A percentile compares a stretch with the other conserved stretches of the same genome.
Conservation (phyloP, 2,888 invertebrate species). For the Steinernema scapterisci region DNA sequence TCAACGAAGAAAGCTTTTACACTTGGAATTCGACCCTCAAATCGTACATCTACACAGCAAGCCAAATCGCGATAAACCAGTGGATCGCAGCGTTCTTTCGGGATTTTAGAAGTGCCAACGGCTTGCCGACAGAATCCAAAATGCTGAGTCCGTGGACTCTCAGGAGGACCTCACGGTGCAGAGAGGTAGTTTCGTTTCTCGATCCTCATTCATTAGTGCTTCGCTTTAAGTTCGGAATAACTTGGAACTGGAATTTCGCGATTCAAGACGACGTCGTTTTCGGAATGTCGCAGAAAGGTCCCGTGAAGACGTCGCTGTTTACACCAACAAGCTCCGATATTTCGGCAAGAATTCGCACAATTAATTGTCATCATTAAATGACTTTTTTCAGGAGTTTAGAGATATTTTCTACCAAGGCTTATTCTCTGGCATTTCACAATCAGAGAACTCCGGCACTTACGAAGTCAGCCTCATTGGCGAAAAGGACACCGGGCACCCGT, state of each 20-base stretch:
- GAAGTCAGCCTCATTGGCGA: no score
- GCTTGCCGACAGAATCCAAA: neutral
- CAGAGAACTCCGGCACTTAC: no score
- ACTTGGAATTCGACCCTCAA: neutral
- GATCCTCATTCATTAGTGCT: neutral
- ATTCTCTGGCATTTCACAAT: no score
- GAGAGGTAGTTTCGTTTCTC: no score
- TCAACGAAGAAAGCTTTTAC: neutral
- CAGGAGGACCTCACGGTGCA: neutral
- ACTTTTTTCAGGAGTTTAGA: no score
- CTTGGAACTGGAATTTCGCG: neutral
- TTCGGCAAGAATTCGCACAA: no score
- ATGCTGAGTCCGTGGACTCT: neutral
- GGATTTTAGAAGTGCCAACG: neutral
- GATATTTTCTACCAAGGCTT: no score
- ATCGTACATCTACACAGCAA: neutral
- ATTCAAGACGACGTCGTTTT: neutral
- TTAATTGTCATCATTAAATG: no score
- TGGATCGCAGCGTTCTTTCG: neutral
- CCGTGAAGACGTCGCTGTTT: neutral
- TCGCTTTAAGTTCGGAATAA: neutral
- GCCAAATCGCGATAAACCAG: neutral
- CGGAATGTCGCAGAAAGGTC: neutral
- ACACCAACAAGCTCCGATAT: neutral
- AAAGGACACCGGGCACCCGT: no score